These are phyloP conservation scores for Drosophila sordidula DNA, from an alignment of 2,888 invertebrate species.

Conservation along the genomic window DNA sequence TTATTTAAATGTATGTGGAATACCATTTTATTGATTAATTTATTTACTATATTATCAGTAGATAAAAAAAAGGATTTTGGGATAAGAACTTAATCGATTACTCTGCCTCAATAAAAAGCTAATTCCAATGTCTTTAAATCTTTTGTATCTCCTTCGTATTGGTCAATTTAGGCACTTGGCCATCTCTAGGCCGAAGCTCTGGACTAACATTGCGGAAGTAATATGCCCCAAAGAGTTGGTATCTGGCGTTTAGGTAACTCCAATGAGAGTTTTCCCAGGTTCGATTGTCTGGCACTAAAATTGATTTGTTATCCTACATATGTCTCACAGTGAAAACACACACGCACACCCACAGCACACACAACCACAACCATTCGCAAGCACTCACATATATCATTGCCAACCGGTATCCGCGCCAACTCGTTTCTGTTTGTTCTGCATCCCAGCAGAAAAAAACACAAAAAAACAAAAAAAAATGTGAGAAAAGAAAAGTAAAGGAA, in stretches of 20 bases:
- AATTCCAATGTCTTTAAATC: no score
- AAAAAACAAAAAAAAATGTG: not conserved
- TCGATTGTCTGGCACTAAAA: constrained; percentile 55
- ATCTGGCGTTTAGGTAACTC: constrained; percentile 14
- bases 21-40: no score
- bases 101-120: no score
- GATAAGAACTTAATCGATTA: no score
- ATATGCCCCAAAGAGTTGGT: constrained; percentile 56
- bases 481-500: not conserved
- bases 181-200: not conserved
- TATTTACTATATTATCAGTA: no score
- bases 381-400: constrained; percentile 48
- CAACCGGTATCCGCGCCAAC: constrained; percentile 42
- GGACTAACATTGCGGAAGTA: constrained; percentile 59
- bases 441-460: constrained; percentile 1
- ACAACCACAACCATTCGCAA: constrained; percentile 17
- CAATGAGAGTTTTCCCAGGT: constrained; percentile 9
- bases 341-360: constrained; percentile 11
- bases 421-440: constrained; percentile 43
- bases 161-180: not conserved
- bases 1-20: no score
- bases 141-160: not conserved
- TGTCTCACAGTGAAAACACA: constrained; percentile 54
- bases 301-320: constrained; percentile 74
- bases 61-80: no score